Evolutionary conservation across 2,113 vertebrate species (phyloP), one percentile per base, ranked within the genome.

Genomic region (Ammodytes dubius): DNA sequence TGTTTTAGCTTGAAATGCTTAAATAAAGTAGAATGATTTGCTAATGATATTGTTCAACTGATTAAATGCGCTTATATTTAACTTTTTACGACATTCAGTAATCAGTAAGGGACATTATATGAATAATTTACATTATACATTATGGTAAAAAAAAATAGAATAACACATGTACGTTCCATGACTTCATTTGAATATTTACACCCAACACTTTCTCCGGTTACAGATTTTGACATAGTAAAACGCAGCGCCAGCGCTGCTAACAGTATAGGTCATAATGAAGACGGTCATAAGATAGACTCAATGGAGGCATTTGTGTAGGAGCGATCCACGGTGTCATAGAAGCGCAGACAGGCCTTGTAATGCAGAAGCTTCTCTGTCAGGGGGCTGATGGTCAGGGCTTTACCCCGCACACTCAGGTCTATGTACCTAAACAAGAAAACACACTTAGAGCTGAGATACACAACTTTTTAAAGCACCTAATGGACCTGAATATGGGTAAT

Each of bases 291-390:
- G 42, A 91, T 82, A 47, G 94, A 95, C 84, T 97, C 96, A 70
- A 92, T 56, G 43, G 95, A 93, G 85, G 87, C 83, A 80, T 94
- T 90, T 82, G 93, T 87, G 40, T 95, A 90, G 52, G 95, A 94
- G 79, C 53, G 87, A 75, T 97, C 95, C 86, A 96, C 68, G 2
- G 96, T 95, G 85, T 94, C 92, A 39, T 99, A 99, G 92, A 90
- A 95, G 43, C 92, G 94, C 77, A 96, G 93, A 70, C 90, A 92
- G 90, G 96, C 94, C 85, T 95, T 95, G 71, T 95, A 95, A 70
- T 95, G 95, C 70, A 95, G 60, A 79, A 97, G 94, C 35, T 96
- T 97, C 88, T 97, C 96, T 59, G 95, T 91, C 75, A 96, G 90
- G 79, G 93, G 87, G 83, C 83, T 95, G 83, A 79, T 89, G 86